Base-by-base conservation (phyloP, 2,888 invertebrate genomes). In the Ethmia dodecea region DNA sequence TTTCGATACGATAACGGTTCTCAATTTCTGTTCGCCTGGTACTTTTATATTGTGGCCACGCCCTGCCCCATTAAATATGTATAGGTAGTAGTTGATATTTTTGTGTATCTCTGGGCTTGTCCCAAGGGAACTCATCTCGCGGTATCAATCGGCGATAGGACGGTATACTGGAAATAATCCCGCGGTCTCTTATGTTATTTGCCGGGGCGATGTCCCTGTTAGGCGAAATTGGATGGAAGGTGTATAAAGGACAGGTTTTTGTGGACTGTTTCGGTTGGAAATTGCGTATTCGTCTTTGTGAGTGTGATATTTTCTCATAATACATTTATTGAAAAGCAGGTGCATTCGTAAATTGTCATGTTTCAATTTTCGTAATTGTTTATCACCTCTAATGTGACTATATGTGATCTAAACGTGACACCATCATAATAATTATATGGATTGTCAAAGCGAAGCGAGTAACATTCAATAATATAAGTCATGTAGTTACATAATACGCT, bases 1-100 rank as follows among this genome's bases (percentile, higher is more conserved):
- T 84, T 84, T 79, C 83, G 79, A 83, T 84, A 81, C 79, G 86
- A 86, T 86, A 86, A 76, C 80, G 76, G 70, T 72, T 74, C 76
- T 75, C 79, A 75, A 81, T 81, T 80, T 77, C 76, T 76, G 68
- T 61, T 69, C 60, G 65, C 67, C 64, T 64, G 61, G 73, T 76
- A 65, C 60, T 57, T 51, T 49, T 37, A 71, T 71, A 72, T 68
- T 72, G 67, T 73, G 59, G 63, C 75, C 74, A 71, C 76, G 77
- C 76, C 76, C 74, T 50, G 52, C 49, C 44, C 64, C 62, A 70
- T 78, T 75, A 75, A 77, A 74, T 77, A 77, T 77, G 78, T 79
- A 78, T 74, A 58, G 47, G 55, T 47, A 45, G n/a, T 59, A 59
- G 55, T 57, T 65, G 57, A 65, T 68, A 69, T 63, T 66, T 70